A percentile compares a stretch with the other conserved stretches of the same genome.
These are phyloP conservation scores for Gobius niger DNA, from an alignment of 2,113 vertebrate genomes.

Conservation along the genomic window DNA sequence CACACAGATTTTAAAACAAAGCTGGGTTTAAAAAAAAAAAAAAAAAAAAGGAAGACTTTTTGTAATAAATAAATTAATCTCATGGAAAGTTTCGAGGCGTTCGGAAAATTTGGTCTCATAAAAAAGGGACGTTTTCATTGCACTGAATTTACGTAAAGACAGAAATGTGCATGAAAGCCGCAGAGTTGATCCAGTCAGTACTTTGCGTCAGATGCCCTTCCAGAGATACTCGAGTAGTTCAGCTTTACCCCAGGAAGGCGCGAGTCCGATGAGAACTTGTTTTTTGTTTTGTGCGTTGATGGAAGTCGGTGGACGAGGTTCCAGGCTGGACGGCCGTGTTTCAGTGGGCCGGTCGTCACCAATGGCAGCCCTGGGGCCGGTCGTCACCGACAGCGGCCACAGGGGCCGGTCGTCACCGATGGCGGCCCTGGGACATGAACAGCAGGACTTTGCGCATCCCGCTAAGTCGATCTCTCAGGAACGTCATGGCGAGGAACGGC, in stretches of 20 bases:
- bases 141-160: not conserved
- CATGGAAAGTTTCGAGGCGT: conserved; percentile 7
- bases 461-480: conserved; percentile 85
- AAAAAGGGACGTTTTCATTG: not conserved
- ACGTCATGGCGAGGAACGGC: conserved; percentile 86
- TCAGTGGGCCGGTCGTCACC: no score
- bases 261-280: no score
- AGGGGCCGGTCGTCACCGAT: conserved; percentile 66
- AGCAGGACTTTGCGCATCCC: conserved; percentile 85
- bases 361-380: no score
- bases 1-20: conserved; percentile 18
- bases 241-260: not conserved
- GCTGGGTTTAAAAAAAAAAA: not conserved
- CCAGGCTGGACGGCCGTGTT: not conserved
- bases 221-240: not conserved
- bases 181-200: not conserved
- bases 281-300: not conserved
- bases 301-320: not conserved
- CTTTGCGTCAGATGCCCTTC: not conserved
- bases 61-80: not conserved
- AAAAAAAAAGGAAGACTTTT: not conserved
- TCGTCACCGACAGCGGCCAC: not conserved
- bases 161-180: not conserved
- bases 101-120: conserved; percentile 38
- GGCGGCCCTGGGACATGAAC: conserved; percentile 84